Base-by-base conservation (phyloP, 2,888 invertebrate species). In the Ceramica pisi region DNA sequence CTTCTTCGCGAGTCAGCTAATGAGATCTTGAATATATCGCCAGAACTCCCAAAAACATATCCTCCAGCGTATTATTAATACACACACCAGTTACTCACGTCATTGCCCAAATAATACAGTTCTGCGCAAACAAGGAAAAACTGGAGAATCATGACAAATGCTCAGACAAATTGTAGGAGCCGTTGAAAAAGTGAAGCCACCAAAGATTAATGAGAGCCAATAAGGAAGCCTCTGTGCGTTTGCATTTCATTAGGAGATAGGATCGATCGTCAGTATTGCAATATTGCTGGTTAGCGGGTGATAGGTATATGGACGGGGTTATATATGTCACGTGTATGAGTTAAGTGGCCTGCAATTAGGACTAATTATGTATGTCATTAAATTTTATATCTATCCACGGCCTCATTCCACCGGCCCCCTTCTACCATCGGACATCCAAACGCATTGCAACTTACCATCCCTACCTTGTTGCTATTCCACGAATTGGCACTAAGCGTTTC, bases 201-300 rank as follows among this genome's bases (percentile, higher is more conserved):
- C 86, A 87, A 91, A 93, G 93, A 94, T 92, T 92, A 94, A 94
- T 93, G 93, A 89, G 89, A 87, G 83, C 86, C 89, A 87, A 87
- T 91, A 87, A 90, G 89, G 90, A 90, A 89, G 85, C 87, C 84
- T 83, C 86, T 83, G 86, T 90, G 87, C 91, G 92, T 93, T 93
- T 93, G 91, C 93, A 92, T 92, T 93, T 93, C 92, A 93, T 93
- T 93, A 93, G 88, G 56, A 35, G 72, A 81, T 84, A 82, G 74
- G 75, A 85, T 86, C 76, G 80, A 85, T 84, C 81, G 70, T 69
- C 60, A 63, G 50, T 50, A 50, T 64, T 73, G 76, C 75, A 65
- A 71, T 74, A 74, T 70, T 75, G 59, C 50, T 70, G 51, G 61
- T 55, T 31, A 46, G 60, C 50, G 16, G 14, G n/a, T 72, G 55